Evolutionary conservation across 1,140 invertebrate genomes (phyloP).

Genomic region (Steinernema khuongi): DNA sequence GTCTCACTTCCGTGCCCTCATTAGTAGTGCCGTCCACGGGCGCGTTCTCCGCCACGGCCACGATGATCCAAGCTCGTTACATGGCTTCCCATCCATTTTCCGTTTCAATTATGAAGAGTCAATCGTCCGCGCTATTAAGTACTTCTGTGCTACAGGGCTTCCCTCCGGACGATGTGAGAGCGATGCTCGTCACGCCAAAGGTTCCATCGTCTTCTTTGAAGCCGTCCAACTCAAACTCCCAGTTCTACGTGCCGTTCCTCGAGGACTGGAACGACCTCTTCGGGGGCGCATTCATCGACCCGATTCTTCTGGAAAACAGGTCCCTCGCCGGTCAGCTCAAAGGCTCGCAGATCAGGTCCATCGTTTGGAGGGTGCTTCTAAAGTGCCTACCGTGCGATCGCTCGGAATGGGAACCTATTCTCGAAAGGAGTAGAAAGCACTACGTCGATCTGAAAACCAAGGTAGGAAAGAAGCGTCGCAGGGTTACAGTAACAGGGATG

Average conservation of each 20-base stretch:
- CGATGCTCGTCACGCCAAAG: slow-evolving; percentile 1
- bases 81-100: no score
- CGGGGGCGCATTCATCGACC: background rate
- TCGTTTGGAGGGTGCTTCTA: slow-evolving; percentile 5
- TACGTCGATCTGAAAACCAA: background rate
- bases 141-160: no score
- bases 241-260: slow-evolving; percentile 2
- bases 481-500: background rate
- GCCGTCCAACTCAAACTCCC: background rate
- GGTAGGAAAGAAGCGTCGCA: background rate
- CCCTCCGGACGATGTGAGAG: background rate
- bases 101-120: no score
- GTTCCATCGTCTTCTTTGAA: background rate
- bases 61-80: no score
- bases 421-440: background rate
- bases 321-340: background rate
- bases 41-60: no score
- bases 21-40: no score
- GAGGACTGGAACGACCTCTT: slow-evolving; percentile 6
- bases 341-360: background rate
- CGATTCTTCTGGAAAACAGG: background rate
- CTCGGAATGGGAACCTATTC: background rate
- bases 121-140: no score
- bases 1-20: no score
- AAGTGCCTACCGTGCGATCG: background rate